Base-by-base conservation (phyloP, 2,113 vertebrate species). In the Actinemys pallida region DNA sequence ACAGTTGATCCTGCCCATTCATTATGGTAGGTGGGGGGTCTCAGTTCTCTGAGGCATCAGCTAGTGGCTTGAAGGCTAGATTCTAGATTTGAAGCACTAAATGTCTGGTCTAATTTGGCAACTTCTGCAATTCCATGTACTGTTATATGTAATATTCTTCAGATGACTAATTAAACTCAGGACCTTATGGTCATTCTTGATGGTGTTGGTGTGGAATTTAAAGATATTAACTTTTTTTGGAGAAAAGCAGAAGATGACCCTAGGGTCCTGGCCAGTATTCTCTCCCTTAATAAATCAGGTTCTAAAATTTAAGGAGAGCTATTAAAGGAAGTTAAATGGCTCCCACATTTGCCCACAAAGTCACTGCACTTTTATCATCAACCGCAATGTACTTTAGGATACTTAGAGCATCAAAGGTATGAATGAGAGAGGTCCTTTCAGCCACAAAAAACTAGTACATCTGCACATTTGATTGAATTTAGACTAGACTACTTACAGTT, bases 321-420 rank as follows among this genome's bases (percentile, higher is more conserved):
- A 19, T n/a, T 69, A 17, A n/a, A 35, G 59, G 35, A 69, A 69
- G 62, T 69, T 69, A n/a, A n/a, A 69, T 20, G 62, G 35, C 35
- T 72, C n/a, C n/a, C 35, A 72, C 19, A 72, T 20, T 72, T 72
- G n/a, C 65, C n/a, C n/a, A 39, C 19, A 20, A 22, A 22, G 65
- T 72, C 65, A 22, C 65, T 20, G 9, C 35, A 72, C 31, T 72
- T n/a, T 72, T n/a, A 39, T 72, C n/a, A 54, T 84, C 62, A 39
- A 76, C 6, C 29, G 8, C n/a, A 49, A 16, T 56, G 27, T 4
- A 84, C 19, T 31, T 89, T 82, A 52, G 16, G 88, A 81, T 16
- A 81, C 25, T 0, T 0, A 0, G 0, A 65, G 45, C 5, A 22
- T 1, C 12, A 72, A 13, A 78, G 83, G 10, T 42, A 50, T 14